Evolutionary conservation across 2,888 invertebrate species (phyloP).

Genomic region (Ommatoiulus sabulosus): DNA sequence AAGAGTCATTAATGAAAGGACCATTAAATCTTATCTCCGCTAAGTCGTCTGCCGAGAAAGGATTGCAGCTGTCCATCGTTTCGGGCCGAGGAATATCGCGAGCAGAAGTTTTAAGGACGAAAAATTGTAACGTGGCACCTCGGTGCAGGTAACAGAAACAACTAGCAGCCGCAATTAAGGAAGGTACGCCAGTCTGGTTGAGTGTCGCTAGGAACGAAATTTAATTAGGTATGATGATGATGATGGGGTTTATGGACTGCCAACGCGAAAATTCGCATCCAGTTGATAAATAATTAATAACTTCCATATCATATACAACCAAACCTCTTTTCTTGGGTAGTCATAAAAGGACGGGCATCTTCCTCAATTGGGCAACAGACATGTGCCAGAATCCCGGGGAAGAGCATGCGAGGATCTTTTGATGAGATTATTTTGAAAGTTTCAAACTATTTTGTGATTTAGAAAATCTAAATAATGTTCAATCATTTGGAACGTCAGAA

Average conservation of each 20-base stretch:
- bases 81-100: background rate
- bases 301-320: constrained; percentile 20
- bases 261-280: constrained; percentile 34
- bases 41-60: background rate
- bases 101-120: background rate
- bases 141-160: background rate
- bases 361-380: background rate
- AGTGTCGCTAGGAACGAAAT: constrained; percentile 7
- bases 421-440: too few species aligned
- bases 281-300: constrained; percentile 34
- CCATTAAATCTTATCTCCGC: constrained; percentile 3
- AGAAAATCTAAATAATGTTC: too few species aligned
- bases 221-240: constrained; percentile 28
- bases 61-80: constrained; percentile 7
- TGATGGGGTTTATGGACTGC: constrained; percentile 34
- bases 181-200: background rate
- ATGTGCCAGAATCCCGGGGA: background rate
- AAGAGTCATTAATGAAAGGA: constrained; percentile 12
- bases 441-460: too few species aligned
- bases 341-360: background rate
- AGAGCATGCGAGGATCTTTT: too few species aligned
- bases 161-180: constrained; percentile 23
- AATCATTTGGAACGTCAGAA: too few species aligned
- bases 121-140: background rate
- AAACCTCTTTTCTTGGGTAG: constrained; percentile 6